Evolutionary conservation across 2,888 invertebrate species (phyloP).

Genomic region (Heliothis peltigera): DNA sequence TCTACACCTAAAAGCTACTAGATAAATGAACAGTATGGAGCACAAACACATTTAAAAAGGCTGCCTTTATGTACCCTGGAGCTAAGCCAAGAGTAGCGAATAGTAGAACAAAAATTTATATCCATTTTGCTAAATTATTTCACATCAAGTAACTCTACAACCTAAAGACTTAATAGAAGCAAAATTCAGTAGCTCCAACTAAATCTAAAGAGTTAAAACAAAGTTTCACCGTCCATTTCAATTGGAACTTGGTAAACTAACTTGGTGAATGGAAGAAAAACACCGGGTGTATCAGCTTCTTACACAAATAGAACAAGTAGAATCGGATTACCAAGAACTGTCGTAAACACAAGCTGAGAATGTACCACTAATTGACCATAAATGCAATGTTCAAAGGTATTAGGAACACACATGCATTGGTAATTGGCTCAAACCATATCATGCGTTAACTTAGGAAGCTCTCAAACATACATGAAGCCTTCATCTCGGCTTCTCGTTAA

Average conservation of each 20-base stretch:
- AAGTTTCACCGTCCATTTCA: conserved; percentile 42
- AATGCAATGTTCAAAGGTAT: conserved; percentile 32
- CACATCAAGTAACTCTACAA: conserved; percentile 28
- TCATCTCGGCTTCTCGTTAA: conserved; percentile 16
- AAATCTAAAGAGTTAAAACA: conserved; percentile 38
- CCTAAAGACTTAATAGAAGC: conserved; percentile 19
- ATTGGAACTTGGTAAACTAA: conserved; percentile 34
- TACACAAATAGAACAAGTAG: conserved; percentile 1
- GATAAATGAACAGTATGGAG: not conserved
- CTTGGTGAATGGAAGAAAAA: conserved; percentile 45
- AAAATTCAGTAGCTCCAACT: conserved; percentile 28
- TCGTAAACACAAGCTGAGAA: not conserved
- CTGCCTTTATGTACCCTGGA: conserved; percentile 8
- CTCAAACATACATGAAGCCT: conserved; percentile 6
- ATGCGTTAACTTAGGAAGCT: conserved; percentile 25
- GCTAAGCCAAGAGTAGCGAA: conserved; percentile 11
- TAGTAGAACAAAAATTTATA: conserved; percentile 5
- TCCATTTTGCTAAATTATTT: conserved; percentile 33
- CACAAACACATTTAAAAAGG: not conserved
- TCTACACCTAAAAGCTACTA: conserved; percentile 2
- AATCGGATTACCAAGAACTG: conserved; percentile 19
- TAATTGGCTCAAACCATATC: conserved; percentile 31
- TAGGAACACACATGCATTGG: conserved; percentile 21
- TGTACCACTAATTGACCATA: conserved; percentile 37
- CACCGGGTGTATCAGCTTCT: conserved; percentile 12